Percentiles rank a stretch among this genome's conserved stretches.
phyloP scores from a whole-genome alignment of 1,140 invertebrate species.

The Andricus grossulariae region DNA sequence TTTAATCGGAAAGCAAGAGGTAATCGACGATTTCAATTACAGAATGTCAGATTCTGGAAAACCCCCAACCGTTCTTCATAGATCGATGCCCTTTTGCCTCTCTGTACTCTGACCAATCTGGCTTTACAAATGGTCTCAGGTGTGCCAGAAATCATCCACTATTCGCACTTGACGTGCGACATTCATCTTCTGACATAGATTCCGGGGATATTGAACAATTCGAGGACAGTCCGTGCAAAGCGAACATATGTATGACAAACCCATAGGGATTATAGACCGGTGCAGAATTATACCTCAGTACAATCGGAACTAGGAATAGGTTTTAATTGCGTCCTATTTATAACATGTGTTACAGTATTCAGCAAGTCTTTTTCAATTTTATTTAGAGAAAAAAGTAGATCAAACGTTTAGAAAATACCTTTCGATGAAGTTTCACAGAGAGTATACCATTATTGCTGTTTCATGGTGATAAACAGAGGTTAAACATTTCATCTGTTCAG shows the following conservation, averaged over 20 bases:
- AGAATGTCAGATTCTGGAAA: background rate
- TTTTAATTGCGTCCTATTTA: background rate
- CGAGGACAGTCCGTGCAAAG: constrained; percentile 69
- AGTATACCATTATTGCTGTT: background rate
- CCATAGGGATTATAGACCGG: constrained; percentile 70
- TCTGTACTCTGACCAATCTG: constrained; percentile 46
- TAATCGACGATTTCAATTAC: background rate
- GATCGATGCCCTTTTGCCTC: constrained; percentile 9
- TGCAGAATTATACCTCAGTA: background rate
- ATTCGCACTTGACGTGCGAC: constrained; percentile 63
- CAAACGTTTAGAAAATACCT: too few species aligned
- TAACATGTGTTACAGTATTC: too few species aligned
- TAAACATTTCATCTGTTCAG: background rate
- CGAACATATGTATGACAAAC: constrained; percentile 74
- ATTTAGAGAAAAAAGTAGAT: background rate
- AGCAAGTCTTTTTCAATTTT: background rate
- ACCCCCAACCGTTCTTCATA: background rate
- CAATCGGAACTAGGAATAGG: background rate
- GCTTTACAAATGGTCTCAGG: constrained; percentile 68
- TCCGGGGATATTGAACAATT: constrained; percentile 67
- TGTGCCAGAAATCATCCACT: constrained; percentile 69
- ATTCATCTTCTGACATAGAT: constrained; percentile 65
- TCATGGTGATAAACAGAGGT: background rate
- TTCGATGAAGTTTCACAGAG: too few species aligned
- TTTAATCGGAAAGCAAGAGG: background rate